Base-by-base conservation (phyloP, 2,888 invertebrate genomes). In the Tridacna crocea region DNA sequence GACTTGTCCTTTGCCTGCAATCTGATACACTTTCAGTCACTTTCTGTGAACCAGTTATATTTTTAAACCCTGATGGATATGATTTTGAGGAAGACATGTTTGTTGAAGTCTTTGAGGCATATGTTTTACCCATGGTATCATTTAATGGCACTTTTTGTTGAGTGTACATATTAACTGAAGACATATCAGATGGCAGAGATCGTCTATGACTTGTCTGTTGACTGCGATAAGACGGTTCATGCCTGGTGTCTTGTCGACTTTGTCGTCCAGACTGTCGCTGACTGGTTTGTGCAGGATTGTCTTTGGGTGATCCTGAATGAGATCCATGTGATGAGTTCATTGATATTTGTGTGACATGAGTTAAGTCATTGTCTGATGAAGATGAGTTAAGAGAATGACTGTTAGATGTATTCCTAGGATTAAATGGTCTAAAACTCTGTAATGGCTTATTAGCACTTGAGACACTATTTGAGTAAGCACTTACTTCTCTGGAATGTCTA, bases 71-170 rank as follows among this genome's bases (percentile, higher is more conserved):
- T 65, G 80, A 65, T n/a, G 89, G 89, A 72, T 75, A 84, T 48
- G 89, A 89, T 48, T 75, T 81, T 22, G 89, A 88, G 36, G 88
- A 81, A 77, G 81, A 76, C 81, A 88, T 82, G 13, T 81, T 60
- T 47, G 77, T 73, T 75, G 63, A 63, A 17, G 66, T 27, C 26
- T 47, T 60, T 46, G 81, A 55, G 58, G 66, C 61, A 47, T 68
- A 63, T 24, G 26, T 61, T 61, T 70, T 70, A 51, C 48, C 51
- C 70, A 51, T 70, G 19, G 75, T 81, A 60, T 84, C 81, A 77
- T 81, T 84, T 70, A 77, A 81, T 81, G 84, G 84, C 77, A 81
- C 81, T 81, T 81, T 76, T 46, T 80, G 63, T 46, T 80, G 63
- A 11, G 63, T 74, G 48, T 80, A 77, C 65, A 72, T 48, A 75